Evolutionary conservation across 1,140 invertebrate species (phyloP), one percentile per base, ranked within the genome.

Genomic region (Leptopilina clavipes): DNA sequence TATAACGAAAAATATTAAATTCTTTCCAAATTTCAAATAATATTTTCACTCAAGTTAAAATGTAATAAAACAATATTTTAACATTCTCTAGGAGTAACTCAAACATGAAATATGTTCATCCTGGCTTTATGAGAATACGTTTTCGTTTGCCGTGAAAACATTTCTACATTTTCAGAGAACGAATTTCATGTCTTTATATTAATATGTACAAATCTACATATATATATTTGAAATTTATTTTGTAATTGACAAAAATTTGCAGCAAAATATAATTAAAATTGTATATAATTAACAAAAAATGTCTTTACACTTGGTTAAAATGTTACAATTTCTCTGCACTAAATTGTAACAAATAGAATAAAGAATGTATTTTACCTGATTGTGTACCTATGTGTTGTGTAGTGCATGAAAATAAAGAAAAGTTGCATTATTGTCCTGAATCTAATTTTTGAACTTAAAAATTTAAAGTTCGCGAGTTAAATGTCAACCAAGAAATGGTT

Each of bases 331-430:
- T 52, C 7, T n/a, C 37, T 40, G 8, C 3, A 40, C 3, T 12
- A 48, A 48, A 52, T 7, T 52, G 48, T 52, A 52, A 48, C 45
- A n/a, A 48, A 48, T 31, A 31, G 25, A 31, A 17, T 12, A 48
- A 6, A n/a, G 48, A 17, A n/a, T 65, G 25, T 76, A 14, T 37
- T 78, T 82, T 84, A 84, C 82, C 82, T 84, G 82, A 79, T 81
- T 84, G 31, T 84, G 78, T 76, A 84, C 82, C 82, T 84, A 73
- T 19, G 74, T 78, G 56, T 70, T 25, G 74, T 75, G 77, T 81
- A 74, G 75, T 77, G 78, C 79, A 79, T 81, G 81, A 76, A 83
- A 82, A 70, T 10, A 17, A 70, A 43, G n/a, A 71, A 72, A 54
- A 17, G 31, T 71, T n/a, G 56, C 45, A 59, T 71, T 76, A 59